Evolutionary conservation across 1,140 invertebrate genomes (phyloP).

Genomic region (Drosophila leontia): DNA sequence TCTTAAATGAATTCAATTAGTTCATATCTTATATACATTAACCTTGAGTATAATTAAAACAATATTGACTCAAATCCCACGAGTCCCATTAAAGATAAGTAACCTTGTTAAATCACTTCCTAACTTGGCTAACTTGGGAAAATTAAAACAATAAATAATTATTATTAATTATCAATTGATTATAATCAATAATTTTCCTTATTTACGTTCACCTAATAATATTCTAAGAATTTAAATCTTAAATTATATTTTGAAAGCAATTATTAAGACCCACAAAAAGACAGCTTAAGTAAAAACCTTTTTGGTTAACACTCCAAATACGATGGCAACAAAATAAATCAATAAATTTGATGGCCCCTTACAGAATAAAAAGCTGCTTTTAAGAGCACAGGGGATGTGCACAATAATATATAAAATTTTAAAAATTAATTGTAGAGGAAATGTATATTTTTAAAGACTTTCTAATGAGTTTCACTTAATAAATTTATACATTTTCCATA

Average conservation of each 20-base stretch:
- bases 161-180: not conserved
- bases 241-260: no score
- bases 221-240: no score
- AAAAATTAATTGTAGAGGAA: not conserved
- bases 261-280: no score
- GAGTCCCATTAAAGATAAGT: not conserved
- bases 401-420: not conserved
- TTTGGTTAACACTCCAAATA: not conserved
- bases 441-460: not conserved
- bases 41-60: slow-evolving; percentile 2
- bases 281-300: no score
- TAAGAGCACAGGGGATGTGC: not conserved
- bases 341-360: not conserved
- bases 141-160: not conserved
- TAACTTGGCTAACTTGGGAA: not conserved
- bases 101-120: slow-evolving; percentile 3
- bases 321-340: slow-evolving; percentile 2
- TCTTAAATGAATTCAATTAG: not conserved
- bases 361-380: not conserved
- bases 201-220: not conserved
- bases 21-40: not conserved
- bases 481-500: not conserved
- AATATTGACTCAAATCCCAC: not conserved
- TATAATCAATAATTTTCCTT: not conserved
- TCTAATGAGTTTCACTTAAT: not conserved